phyloP scores from a whole-genome alignment of 2,888 invertebrate species.

The Pycnomerus fuliginosus region DNA sequence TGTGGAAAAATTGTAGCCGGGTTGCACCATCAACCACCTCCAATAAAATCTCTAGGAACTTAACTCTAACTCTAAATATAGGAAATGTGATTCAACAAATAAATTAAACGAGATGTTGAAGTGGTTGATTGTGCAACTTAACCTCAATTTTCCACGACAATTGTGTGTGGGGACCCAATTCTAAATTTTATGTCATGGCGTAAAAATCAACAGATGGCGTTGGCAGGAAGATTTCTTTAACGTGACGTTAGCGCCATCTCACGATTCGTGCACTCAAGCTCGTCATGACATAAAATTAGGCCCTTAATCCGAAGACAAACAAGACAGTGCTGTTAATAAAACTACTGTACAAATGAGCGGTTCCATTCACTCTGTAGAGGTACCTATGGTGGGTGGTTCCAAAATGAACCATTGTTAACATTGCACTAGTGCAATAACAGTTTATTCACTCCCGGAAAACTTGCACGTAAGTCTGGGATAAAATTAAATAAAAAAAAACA shows the following conservation, averaged over 20 bases:
- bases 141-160: too few species aligned
- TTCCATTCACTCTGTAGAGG: slow-evolving; percentile 50
- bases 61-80: slow-evolving; percentile 23
- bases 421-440: slow-evolving; percentile 45
- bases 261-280: too few species aligned
- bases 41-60: slow-evolving; percentile 25
- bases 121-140: too few species aligned
- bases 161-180: too few species aligned
- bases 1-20: too few species aligned
- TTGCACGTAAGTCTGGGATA: slow-evolving; percentile 37
- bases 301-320: slow-evolving; percentile 31
- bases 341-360: slow-evolving; percentile 49
- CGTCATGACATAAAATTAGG: too few species aligned
- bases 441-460: slow-evolving; percentile 30
- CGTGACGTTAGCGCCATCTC: too few species aligned
- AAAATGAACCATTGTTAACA: slow-evolving; percentile 44
- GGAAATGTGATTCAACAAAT: slow-evolving; percentile 24
- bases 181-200: too few species aligned
- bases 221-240: too few species aligned
- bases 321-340: slow-evolving; percentile 33
- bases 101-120: too few species aligned
- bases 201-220: too few species aligned
- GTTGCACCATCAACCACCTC: background rate
- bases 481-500: slow-evolving; percentile 39
- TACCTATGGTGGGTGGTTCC: slow-evolving; percentile 52